Percentiles rank a stretch among this genome's conserved stretches.
Conservation (phyloP, 2,113 vertebrate species). For the Saguinus midas region DNA sequence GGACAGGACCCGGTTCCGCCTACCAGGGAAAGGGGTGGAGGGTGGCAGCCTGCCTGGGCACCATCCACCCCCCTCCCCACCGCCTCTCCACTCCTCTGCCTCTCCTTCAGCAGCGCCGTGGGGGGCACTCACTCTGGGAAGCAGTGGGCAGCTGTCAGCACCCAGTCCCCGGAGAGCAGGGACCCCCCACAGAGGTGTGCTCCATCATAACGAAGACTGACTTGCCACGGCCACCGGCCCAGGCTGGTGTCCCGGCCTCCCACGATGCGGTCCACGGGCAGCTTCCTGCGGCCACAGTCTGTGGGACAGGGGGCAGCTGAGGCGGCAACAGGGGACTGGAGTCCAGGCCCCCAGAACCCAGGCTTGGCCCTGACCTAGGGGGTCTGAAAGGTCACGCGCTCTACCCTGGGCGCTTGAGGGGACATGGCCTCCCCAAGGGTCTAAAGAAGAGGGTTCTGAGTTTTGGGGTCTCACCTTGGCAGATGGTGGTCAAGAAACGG, state of each 20-base stretch:
- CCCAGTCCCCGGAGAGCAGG: constrained; percentile 91
- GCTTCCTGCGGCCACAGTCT: constrained; percentile 92
- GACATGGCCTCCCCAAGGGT: accelerated
- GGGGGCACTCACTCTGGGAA: constrained; percentile 89
- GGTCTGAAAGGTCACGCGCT: neutral
- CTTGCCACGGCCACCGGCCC: constrained; percentile 94
- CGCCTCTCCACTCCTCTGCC: accelerated
- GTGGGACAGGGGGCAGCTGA: neutral
- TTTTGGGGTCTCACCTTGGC: constrained; percentile 79
- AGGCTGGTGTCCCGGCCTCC: constrained; percentile 89
- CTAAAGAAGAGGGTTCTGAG: neutral
- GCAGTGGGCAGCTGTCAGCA: constrained; percentile 93
- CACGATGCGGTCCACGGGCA: constrained; percentile 90
- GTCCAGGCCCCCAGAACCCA: neutral
- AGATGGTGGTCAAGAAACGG: constrained; percentile 75
- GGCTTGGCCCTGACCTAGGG: neutral
- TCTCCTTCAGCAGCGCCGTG: neutral
- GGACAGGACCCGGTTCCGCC: constrained; percentile 86
- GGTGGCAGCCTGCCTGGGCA: neutral
- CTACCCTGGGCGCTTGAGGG: neutral
- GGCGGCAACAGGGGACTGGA: accelerated
- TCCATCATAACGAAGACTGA: constrained; percentile 91
- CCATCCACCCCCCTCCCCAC: neutral
- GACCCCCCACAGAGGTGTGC: constrained; percentile 92
- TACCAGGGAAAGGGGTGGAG: constrained; percentile 58